Conservation (phyloP, 2,797 vertebrate genomes). For the Bothrops alternatus region DNA sequence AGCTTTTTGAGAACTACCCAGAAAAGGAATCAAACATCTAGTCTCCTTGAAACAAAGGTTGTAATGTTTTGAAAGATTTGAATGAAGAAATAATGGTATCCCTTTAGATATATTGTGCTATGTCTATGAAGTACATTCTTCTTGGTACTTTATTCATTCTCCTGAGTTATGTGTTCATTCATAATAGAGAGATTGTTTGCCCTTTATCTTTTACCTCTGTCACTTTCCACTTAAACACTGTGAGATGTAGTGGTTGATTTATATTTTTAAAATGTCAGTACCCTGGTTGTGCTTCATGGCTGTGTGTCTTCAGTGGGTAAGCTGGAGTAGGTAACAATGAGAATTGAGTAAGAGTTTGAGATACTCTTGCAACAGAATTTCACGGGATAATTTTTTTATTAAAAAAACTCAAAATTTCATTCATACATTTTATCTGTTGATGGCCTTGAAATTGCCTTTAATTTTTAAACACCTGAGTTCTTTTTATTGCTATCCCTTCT, state of each 20-base stretch:
- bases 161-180: conserved; percentile 25
- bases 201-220: background rate
- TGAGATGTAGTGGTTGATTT: conserved; percentile 4
- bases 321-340: conserved; percentile 24
- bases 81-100: background rate
- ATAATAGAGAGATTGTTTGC: conserved; percentile 1
- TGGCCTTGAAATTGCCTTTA: conserved; percentile 20
- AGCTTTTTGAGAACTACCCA: background rate
- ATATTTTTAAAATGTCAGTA: conserved; percentile 6
- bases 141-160: conserved; percentile 11
- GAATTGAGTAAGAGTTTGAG: background rate
- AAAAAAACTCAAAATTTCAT: background rate
- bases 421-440: background rate
- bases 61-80: conserved; percentile 10
- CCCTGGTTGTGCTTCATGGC: background rate
- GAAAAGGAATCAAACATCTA: background rate
- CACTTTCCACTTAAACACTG: conserved; percentile 25
- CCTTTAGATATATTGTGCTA: background rate
- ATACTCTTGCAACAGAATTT: conserved; percentile 33
- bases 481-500: conserved; percentile 7
- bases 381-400: conserved; percentile 18
- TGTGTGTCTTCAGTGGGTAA: conserved; percentile 35
- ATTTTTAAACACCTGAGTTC: background rate
- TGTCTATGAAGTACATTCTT: background rate
- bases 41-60: background rate